Evolutionary conservation across 2,113 vertebrate species (phyloP).

Genomic region (Corvus hawaiiensis): DNA sequence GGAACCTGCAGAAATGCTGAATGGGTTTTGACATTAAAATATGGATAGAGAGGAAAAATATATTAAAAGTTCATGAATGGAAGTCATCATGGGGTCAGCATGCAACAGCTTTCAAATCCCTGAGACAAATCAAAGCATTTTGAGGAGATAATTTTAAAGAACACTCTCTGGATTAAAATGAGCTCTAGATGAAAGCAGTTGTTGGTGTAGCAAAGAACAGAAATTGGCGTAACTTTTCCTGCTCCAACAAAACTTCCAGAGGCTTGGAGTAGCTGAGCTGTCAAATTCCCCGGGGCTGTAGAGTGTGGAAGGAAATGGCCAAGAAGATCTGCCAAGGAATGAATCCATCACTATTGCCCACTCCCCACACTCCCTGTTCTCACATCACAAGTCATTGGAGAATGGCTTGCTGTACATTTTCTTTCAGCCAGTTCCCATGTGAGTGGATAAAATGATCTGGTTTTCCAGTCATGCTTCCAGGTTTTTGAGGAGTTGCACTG

Average conservation of each 20-base stretch:
- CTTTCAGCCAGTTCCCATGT: constrained; percentile 65
- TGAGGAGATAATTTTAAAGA: background rate
- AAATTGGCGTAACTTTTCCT: constrained; percentile 37
- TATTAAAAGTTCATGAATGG: background rate
- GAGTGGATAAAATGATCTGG: constrained; percentile 58
- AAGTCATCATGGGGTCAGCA: background rate
- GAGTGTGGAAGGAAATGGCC: constrained; percentile 58
- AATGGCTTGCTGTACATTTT: constrained; percentile 58
- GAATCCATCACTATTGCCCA: constrained; percentile 57
- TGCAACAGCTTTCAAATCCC: background rate
- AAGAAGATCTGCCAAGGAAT: constrained; percentile 62
- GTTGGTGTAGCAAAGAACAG: constrained; percentile 29
- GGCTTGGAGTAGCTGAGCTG: constrained; percentile 58
- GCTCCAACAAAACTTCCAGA: constrained; percentile 51
- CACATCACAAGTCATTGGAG: constrained; percentile 66
- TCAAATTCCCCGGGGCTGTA: constrained; percentile 44
- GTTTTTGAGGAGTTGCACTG: constrained; percentile 55
- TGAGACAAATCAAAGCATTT: background rate
- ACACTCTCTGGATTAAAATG: background rate
- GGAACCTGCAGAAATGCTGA: background rate
- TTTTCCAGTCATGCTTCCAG: constrained; percentile 62
- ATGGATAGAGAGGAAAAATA: background rate
- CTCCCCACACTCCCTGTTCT: constrained; percentile 59
- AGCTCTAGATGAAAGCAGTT: background rate
- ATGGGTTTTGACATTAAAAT: background rate